These are phyloP conservation scores for Cantharis nigra DNA, from an alignment of 2,888 invertebrate species.

Conservation along the genomic window DNA sequence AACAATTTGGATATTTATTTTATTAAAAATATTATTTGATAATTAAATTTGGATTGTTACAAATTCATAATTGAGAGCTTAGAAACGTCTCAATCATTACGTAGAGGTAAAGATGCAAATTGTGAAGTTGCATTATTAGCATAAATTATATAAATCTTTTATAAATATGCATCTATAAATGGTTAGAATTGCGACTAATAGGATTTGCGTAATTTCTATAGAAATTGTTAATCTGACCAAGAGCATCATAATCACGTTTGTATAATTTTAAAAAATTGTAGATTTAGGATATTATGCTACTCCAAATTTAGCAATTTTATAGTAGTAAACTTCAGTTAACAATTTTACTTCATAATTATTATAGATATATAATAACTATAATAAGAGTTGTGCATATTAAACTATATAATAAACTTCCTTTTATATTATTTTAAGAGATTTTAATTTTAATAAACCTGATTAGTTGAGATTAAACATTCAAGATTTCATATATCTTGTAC, in stretches of 20 bases:
- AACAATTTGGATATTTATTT: too few species aligned
- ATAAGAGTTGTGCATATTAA: not conserved
- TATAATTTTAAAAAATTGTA: not conserved
- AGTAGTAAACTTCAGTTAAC: not conserved
- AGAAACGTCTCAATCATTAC: too few species aligned
- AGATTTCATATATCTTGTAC: constrained; percentile 20
- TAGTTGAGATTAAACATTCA: not conserved
- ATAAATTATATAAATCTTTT: too few species aligned
- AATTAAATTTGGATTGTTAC: too few species aligned
- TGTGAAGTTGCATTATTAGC: too few species aligned
- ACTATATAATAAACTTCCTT: not conserved
- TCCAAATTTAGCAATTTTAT: not conserved
- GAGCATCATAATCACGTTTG: not conserved
- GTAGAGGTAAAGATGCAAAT: too few species aligned
- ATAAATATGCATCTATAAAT: not conserved
- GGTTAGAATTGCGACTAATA: not conserved
- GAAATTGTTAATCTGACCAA: not conserved
- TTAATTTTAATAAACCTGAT: not conserved
- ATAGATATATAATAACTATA: not conserved
- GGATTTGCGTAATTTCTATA: not conserved
- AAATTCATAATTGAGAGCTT: too few species aligned
- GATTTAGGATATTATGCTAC: not conserved
- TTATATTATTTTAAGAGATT: not conserved
- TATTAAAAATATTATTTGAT: too few species aligned
- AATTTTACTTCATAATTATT: not conserved